A percentile compares a stretch with the other conserved stretches of the same genome.
Evolutionary conservation across 2,797 vertebrate species (phyloP).

Genomic region (Nothura maculosa): DNA sequence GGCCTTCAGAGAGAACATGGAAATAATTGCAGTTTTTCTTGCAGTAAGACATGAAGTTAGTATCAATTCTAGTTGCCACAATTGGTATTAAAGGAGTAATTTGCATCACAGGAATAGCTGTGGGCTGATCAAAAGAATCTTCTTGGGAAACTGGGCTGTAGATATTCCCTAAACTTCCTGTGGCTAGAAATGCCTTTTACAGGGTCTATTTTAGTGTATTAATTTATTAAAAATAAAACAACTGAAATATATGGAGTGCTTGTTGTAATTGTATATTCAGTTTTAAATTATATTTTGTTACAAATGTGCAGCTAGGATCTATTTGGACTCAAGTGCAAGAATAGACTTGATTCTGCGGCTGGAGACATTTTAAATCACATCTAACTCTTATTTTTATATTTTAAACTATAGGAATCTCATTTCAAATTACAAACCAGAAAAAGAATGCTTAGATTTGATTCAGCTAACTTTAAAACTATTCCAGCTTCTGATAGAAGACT

Average conservation of each 20-base stretch:
- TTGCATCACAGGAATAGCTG: background rate
- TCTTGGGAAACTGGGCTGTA: background rate
- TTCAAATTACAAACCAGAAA: slow-evolving; percentile 17
- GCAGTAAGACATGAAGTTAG: background rate
- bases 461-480: slow-evolving; percentile 42
- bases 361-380: background rate
- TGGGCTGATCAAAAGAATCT: background rate
- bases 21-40: background rate
- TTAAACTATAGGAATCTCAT: slow-evolving; percentile 14
- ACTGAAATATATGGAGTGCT: background rate
- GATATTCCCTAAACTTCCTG: background rate
- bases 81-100: background rate
- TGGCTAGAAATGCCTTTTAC: background rate
- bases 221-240: background rate
- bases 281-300: background rate
- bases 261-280: background rate
- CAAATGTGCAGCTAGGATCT: background rate
- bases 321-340: background rate
- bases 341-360: slow-evolving; percentile 7
- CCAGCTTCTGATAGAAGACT: slow-evolving; percentile 30
- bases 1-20: background rate
- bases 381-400: slow-evolving; percentile 44
- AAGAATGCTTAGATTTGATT: slow-evolving; percentile 13
- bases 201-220: background rate
- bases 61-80: background rate